phyloP scores from a whole-genome alignment of 2,797 vertebrate species.

The Gallinago stenura region DNA sequence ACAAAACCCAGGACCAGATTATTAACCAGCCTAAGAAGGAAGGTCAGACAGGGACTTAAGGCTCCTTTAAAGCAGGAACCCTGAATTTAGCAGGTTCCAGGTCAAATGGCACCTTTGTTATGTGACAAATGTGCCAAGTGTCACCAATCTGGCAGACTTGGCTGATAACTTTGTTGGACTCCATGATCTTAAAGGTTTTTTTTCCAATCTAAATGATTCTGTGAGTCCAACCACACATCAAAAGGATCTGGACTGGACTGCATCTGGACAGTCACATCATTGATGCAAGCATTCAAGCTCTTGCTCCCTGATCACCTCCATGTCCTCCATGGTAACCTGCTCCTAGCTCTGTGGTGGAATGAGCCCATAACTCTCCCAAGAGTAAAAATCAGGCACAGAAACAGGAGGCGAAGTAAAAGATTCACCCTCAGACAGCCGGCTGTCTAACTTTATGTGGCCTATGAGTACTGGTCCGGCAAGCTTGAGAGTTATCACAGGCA shows the following conservation, averaged over 20 bases:
- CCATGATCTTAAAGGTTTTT: background rate
- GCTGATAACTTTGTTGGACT: background rate
- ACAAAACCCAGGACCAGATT: background rate
- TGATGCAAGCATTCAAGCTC: background rate
- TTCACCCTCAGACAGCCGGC: background rate
- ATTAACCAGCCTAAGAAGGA: background rate
- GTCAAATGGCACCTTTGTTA: background rate
- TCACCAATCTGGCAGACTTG: background rate
- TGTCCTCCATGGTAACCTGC: fast-evolving
- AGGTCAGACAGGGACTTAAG: background rate
- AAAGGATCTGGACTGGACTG: background rate
- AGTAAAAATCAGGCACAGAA: background rate
- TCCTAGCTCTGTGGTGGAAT: background rate
- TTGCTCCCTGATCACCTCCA: background rate
- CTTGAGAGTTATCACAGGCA: background rate
- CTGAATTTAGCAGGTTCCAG: background rate
- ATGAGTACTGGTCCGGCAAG: background rate
- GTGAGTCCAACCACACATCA: background rate
- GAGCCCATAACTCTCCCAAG: background rate
- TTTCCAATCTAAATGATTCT: background rate
- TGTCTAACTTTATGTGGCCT: background rate
- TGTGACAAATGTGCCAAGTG: background rate
- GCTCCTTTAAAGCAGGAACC: background rate
- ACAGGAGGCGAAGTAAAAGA: background rate
- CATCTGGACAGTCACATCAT: fast-evolving